phyloP scores from a whole-genome alignment of 1,140 invertebrate species.

The Diabrotica undecimpunctata region DNA sequence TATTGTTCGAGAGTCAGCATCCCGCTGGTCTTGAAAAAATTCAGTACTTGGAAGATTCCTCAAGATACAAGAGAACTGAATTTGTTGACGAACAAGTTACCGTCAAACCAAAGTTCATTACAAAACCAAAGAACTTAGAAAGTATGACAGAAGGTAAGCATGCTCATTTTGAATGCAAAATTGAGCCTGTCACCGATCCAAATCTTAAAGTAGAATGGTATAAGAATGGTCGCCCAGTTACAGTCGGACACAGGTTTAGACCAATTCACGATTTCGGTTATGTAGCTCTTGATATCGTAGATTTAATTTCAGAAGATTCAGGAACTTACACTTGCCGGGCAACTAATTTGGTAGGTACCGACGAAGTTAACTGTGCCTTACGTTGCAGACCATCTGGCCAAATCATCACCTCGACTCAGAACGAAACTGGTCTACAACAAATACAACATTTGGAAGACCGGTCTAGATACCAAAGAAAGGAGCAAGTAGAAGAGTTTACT shows the following conservation, averaged over 20 bases:
- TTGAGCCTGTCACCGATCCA: constrained; percentile 93
- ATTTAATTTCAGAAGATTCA: constrained; percentile 88
- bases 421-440: constrained; percentile 79
- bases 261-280: constrained; percentile 96
- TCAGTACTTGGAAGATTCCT: constrained; percentile 84
- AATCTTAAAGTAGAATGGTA: constrained; percentile 93
- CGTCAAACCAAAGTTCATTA: constrained; percentile 78
- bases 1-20: constrained; percentile 81
- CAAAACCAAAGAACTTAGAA: constrained; percentile 79
- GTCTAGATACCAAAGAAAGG: constrained; percentile 68
- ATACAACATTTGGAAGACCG: constrained; percentile 84
- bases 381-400: constrained; percentile 70
- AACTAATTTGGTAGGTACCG: constrained; percentile 80
- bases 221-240: constrained; percentile 84
- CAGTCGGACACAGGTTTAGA: constrained; percentile 84
- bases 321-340: constrained; percentile 92
- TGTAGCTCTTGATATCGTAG: constrained; percentile 87
- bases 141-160: constrained; percentile 86
- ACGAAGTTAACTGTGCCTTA: constrained; percentile 75
- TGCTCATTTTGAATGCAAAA: constrained; percentile 96
- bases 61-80: constrained; percentile 78
- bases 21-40: constrained; percentile 85
- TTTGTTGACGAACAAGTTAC: constrained; percentile 79
- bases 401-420: constrained; percentile 79
- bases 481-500: constrained; percentile 75